These are phyloP conservation scores for Aldabrachelys gigantea DNA, from an alignment of 2,113 vertebrate genomes.

Conservation along the genomic window DNA sequence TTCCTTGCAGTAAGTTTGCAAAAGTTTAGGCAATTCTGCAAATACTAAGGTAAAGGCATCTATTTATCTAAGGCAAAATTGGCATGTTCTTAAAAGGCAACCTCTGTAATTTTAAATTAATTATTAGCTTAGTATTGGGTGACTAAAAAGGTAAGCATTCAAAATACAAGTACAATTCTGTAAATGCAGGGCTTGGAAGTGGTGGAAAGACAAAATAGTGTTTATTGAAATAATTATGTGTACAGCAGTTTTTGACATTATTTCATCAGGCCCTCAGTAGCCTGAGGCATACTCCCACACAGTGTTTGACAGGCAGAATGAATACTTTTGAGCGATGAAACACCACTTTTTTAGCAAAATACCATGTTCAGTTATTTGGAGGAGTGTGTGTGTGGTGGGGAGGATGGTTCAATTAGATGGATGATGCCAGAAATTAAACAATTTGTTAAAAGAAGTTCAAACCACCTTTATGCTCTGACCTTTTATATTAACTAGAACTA, in stretches of 20 bases:
- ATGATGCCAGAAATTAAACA: background rate
- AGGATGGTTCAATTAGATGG: background rate
- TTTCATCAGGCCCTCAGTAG: conserved; percentile 5
- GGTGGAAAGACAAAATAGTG: background rate
- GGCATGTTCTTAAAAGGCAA: background rate
- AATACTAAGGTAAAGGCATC: background rate
- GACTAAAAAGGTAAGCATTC: background rate
- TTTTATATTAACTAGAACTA: background rate
- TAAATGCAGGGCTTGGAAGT: background rate
- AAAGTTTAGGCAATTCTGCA: background rate
- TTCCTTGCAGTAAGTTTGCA: background rate
- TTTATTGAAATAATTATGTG: conserved; percentile 38
- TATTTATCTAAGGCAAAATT: background rate
- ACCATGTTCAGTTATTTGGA: background rate
- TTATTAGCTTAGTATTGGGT: background rate
- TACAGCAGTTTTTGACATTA: background rate
- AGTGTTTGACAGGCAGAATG: background rate
- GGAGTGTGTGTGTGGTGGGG: background rate
- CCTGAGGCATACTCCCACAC: background rate
- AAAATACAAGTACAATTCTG: background rate
- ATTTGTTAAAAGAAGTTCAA: background rate
- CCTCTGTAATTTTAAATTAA: background rate
- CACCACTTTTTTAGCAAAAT: background rate
- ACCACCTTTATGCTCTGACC: background rate
- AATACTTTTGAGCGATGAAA: conserved; percentile 25